phyloP scores from a whole-genome alignment of 2,113 vertebrate genomes.

The Plectropomus leopardus region DNA sequence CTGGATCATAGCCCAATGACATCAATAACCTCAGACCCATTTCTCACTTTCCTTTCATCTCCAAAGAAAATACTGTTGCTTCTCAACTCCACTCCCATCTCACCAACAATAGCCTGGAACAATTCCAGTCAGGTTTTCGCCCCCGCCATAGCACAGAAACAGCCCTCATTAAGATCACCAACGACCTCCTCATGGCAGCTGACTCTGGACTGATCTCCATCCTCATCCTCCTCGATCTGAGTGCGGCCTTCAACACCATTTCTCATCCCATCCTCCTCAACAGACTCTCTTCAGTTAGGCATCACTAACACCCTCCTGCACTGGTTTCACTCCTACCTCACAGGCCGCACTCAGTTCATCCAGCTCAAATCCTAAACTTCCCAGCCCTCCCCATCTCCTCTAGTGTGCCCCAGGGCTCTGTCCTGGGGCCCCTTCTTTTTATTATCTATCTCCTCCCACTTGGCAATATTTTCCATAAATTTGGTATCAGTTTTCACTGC shows the following conservation, averaged over 20 bases:
- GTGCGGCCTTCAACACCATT: not conserved
- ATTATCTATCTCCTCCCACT: not conserved
- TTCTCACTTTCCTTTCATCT: too few relatives aligned
- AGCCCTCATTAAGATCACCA: not conserved
- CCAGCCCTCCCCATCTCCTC: not conserved
- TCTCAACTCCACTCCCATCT: not conserved
- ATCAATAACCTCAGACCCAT: too few relatives aligned
- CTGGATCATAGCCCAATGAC: too few relatives aligned
- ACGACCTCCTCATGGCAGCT: not conserved
- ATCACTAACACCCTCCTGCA: not conserved
- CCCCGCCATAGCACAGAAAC: not conserved
- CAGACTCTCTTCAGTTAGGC: not conserved
- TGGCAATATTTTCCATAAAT: not conserved
- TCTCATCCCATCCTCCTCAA: not conserved
- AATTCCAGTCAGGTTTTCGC: not conserved
- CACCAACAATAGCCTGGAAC: not conserved
- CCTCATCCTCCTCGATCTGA: slow-evolving; percentile 14
- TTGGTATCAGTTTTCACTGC: not conserved
- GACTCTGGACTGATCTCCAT: not conserved
- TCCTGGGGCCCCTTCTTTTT: not conserved
- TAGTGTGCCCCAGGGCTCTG: not conserved
- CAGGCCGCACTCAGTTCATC: not conserved
- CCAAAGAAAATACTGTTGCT: not conserved
- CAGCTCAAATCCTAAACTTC: not conserved
- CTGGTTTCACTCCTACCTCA: not conserved